Base-by-base conservation (phyloP, 2,888 invertebrate genomes). In the Troilus luridus region DNA sequence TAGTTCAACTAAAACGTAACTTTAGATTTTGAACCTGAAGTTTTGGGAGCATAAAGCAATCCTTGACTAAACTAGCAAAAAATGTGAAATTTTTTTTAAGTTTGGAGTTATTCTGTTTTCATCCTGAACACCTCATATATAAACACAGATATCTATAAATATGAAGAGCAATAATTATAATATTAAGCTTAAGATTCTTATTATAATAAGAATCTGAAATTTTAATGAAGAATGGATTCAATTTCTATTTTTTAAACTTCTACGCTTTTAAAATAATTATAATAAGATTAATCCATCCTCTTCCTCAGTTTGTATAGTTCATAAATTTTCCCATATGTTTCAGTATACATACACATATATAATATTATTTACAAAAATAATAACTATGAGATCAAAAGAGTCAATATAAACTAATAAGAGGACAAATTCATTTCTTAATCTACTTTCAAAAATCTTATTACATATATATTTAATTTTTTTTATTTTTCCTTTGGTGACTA, bases 311-410 rank as follows among this genome's bases (percentile, higher is more conserved):
- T 85, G 8, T n/a, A 56, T 58, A 85, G 21, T 58, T 56, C n/a
- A 85, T 85, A 56, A 21, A 56, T 56, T 56, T 85, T 85, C 85
- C 54, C 21, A 85, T 12, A 56, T 85, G 85, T 85, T 85, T 56
- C 85, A 85, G 54, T 85, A 85, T 85, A 58, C 85, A 85, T 58
- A 85, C 17, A 85, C 85, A n/a, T 85, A 85, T 85, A 85, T 85
- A 85, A 85, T 85, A 85, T 85, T 85, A 85, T 85, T 56, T 85
- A 85, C 85, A 85, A 85, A n/a, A 85, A 85, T 85, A 85, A 85
- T n/a, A 85, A 14, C 85, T 85, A 85, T 85, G 85, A 85, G 85
- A 85, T 85, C 85, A 85, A 85, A 85, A 85, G 85, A 85, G 56
- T 85, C 14, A n/a, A 85, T 85, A 85, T 56, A 56, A 85, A 56